Evolutionary conservation across 2,888 invertebrate genomes (phyloP), one percentile per base, ranked within the genome.

Genomic region (Ophonus ardosiacus): DNA sequence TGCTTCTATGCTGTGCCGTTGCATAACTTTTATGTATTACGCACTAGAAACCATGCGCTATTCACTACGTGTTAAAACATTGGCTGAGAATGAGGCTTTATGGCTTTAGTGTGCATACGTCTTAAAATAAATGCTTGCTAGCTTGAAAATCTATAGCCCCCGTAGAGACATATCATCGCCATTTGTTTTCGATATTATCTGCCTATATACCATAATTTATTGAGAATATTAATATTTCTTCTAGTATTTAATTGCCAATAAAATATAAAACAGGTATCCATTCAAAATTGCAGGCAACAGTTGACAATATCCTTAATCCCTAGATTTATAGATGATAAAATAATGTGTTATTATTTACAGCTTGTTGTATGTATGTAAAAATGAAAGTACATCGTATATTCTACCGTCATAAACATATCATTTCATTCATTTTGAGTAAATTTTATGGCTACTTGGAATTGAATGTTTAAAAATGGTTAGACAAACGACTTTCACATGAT

Each of bases 401-500:
- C 56, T 15, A 57, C 5, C 24, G 78, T 78, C 78, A 57, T 78
- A 78, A 78, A 78, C 78, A 78, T 78, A 78, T 78, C 78, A 78
- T 78, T 78, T 57, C 57, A 78, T 57, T 78, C 57, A 78, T 78
- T 78, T 78, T 78, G 43, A 78, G 78, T 78, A 57, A 57, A 57
- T 78, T 78, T 78, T 78, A 78, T 57, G 78, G 31, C 57, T 43
- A 51, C 43, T 17, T 57, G 57, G 56, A 78, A 78, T 24, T 31
- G 78, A 78, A 78, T 57, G 24, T 78, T 78, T 56, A 78, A 78
- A 78, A 78, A 78, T 78, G 17, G 78, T 21, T 57, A 78, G 57
- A 78, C 78, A 78, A 78, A 78, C 78, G 78, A 57, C 78, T 78
- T 78, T 78, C 78, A 78, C 57, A 57, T 78, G 74, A 38, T 31